These are phyloP conservation scores for Nibea coibor DNA, from an alignment of 2,113 vertebrate genomes.

Conservation along the genomic window DNA sequence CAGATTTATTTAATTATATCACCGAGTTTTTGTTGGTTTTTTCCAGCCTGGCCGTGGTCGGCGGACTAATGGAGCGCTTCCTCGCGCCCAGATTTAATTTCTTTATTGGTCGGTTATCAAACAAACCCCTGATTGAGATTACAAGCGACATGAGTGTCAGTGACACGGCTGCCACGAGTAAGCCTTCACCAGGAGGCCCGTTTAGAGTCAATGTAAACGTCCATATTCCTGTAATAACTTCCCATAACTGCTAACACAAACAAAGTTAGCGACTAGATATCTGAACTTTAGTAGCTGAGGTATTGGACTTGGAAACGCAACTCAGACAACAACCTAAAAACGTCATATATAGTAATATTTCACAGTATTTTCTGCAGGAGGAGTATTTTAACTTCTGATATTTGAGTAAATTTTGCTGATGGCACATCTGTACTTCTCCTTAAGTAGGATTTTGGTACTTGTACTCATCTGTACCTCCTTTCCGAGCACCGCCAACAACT, in stretches of 20 bases:
- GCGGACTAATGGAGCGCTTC: background rate
- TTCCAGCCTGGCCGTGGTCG: conserved; percentile 1
- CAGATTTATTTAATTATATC: conserved; percentile 18
- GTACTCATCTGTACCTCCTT: conserved; percentile 5
- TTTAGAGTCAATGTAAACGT: background rate
- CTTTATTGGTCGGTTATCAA: conserved; percentile 15
- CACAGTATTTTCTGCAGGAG: background rate
- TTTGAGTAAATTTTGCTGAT: background rate
- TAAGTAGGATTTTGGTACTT: conserved; percentile 2
- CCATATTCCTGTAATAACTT: too few species aligned
- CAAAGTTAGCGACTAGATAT: background rate
- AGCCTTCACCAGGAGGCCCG: background rate
- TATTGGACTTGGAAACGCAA: too few species aligned
- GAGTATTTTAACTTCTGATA: background rate
- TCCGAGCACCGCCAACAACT: too few species aligned
- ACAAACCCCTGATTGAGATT: background rate
- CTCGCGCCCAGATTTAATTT: background rate
- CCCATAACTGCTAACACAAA: background rate
- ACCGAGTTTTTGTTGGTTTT: too few species aligned
- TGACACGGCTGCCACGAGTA: background rate
- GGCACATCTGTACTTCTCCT: background rate
- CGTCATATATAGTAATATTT: background rate
- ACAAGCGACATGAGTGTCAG: background rate
- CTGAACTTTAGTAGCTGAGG: background rate
- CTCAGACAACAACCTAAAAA: background rate